Conservation (phyloP, 2,113 vertebrate species). For the Dendrocopos noguchii region DNA sequence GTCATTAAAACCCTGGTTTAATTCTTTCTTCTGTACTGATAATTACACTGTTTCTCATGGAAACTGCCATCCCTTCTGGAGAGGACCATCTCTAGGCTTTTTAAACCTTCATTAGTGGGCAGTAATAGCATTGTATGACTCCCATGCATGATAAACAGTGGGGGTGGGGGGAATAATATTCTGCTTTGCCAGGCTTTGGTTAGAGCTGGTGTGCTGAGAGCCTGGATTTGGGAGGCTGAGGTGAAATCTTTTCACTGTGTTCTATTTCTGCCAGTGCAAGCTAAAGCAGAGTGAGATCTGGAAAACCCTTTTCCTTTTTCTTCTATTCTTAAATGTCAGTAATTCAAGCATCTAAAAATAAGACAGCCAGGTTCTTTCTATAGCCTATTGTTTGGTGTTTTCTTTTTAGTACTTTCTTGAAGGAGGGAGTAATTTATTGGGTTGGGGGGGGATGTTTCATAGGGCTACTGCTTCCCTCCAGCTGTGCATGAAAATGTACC, state of each 20-base stretch:
- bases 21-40: not conserved
- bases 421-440: not conserved
- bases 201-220: no score
- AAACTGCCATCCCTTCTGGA: not conserved
- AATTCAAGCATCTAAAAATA: not conserved
- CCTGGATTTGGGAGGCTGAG: not conserved
- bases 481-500: no score
- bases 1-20: not conserved
- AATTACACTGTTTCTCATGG: not conserved
- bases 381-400: not conserved
- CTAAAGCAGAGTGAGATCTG: no score
- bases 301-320: no score
- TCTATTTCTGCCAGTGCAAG: not conserved
- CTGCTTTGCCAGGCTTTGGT: not conserved
- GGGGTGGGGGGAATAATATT: no score
- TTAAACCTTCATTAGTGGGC: not conserved
- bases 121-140: not conserved
- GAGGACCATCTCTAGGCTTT: not conserved
- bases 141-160: not conserved
- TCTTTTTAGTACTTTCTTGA: not conserved
- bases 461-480: no score
- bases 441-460: no score
- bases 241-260: not conserved
- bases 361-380: not conserved
- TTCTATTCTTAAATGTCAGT: not conserved